Base-by-base conservation (phyloP, 2,797 vertebrate genomes). In the Erethizon dorsatum region DNA sequence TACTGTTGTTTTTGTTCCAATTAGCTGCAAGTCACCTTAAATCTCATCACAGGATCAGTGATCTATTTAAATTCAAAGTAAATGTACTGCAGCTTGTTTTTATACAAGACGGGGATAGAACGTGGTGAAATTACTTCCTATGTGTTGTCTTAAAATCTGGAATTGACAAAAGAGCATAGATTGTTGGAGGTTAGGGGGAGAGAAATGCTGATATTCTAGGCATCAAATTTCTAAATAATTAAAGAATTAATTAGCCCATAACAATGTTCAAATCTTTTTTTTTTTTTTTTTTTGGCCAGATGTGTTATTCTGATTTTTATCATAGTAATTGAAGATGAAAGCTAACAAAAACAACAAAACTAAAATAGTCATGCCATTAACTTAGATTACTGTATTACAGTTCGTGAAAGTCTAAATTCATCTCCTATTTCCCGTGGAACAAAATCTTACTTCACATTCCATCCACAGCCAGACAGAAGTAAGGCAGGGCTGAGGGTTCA, bases 41-140 rank as follows among this genome's bases (percentile, higher is more conserved):
- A 97, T 97, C 79, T 97, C 33, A 2, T 97, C 92, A 97, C 26
- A 73, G 84, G 89, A 50, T 94, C 71, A 54, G 31, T 31, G 54
- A 96, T 96, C 97, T 95, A 95, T 97, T 98, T 97, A 97, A 97
- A 97, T 82, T 17, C 3, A 14, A n/a, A 65, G 65, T 89, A 89
- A 97, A 96, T 54, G 10, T 50, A 28, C 47, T 84, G 50, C 94
- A 59, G 75, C 50, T 92, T 90, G n/a, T 61, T 93, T 93, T 83
- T 47, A 12, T 0, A 10, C 31, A 71, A 94, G 65, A 91, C 47
- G 79, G 37, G 47, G 83, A 59, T 41, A 88, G 56, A 8, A 1
- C 0, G 11, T 45, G 69, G 26, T 88, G 52, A 28, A 15, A 94
- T 91, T 61, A 82, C 41, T 90, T 93, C 75, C 59, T 69, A 47